Conservation (phyloP, 2,113 vertebrate genomes). For the Triplophysa dalaica region DNA sequence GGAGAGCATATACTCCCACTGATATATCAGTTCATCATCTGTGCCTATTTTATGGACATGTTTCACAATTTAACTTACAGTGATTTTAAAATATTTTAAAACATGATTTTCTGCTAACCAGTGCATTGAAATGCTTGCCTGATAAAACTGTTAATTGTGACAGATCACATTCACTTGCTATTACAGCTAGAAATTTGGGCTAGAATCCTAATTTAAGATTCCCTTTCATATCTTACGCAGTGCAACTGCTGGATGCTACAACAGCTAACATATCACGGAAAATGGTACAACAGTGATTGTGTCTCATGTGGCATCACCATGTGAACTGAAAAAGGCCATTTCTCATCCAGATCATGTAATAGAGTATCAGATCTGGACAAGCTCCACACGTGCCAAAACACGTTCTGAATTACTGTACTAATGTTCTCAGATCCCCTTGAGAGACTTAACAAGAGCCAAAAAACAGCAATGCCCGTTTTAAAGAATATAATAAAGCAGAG, state of each 20-base stretch:
- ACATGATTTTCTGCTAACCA: neutral
- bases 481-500: no score
- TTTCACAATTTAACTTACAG: no score
- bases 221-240: neutral
- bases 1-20: neutral
- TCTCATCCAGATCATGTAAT: slow-evolving; percentile 11
- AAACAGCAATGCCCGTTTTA: no score
- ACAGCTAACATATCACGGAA: neutral
- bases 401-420: slow-evolving; percentile 20
- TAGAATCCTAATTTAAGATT: neutral
- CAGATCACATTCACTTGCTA: neutral
- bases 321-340: neutral
- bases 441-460: neutral
- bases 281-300: neutral
- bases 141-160: neutral
- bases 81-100: neutral
- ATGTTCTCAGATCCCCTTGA: slow-evolving; percentile 27
- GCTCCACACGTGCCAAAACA: slow-evolving; percentile 14
- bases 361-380: slow-evolving; percentile 3
- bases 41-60: neutral
- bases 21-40: neutral
- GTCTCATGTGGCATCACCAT: neutral
- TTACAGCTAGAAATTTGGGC: no score
- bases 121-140: neutral
- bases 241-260: neutral